Evolutionary conservation across 2,113 vertebrate genomes (phyloP).

Genomic region (Macheiramphus alcinus): DNA sequence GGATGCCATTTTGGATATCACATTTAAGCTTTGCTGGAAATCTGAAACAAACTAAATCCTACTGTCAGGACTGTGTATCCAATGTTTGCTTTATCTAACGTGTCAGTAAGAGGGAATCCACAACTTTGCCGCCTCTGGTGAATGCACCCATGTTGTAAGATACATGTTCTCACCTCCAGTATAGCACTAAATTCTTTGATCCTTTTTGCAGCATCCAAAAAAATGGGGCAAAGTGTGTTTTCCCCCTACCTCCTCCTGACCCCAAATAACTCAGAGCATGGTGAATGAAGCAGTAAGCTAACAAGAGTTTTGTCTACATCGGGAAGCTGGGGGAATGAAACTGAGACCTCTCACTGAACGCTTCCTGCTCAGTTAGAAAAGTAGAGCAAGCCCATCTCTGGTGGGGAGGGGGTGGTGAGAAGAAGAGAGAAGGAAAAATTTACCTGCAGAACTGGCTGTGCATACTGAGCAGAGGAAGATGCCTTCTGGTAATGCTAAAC

Average conservation of each 20-base stretch:
- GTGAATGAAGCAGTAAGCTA: not conserved
- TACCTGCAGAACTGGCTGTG: not conserved
- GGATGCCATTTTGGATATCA: not conserved
- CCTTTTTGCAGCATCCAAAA: not conserved
- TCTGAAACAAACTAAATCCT: not conserved
- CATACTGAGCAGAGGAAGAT: not conserved
- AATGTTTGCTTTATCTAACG: not conserved
- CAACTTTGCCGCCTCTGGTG: not conserved
- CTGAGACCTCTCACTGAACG: rapidly evolving
- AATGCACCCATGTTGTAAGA: not conserved
- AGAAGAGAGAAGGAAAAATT: not conserved
- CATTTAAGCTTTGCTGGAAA: not conserved
- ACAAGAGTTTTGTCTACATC: not conserved
- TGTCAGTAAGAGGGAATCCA: not conserved
- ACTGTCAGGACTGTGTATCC: not conserved
- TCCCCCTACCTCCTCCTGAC: not conserved
- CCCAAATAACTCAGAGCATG: not conserved
- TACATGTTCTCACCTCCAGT: not conserved
- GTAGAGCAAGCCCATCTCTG: not conserved
- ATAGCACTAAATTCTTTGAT: not conserved
- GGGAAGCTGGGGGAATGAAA: not conserved
- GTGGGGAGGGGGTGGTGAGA: not conserved
- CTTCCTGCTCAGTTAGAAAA: not conserved
- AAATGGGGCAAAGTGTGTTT: not conserved
- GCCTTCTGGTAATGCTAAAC: not conserved